These are phyloP conservation scores for Hassar affinis DNA, from an alignment of 2,113 vertebrate species.

Conservation along the genomic window DNA sequence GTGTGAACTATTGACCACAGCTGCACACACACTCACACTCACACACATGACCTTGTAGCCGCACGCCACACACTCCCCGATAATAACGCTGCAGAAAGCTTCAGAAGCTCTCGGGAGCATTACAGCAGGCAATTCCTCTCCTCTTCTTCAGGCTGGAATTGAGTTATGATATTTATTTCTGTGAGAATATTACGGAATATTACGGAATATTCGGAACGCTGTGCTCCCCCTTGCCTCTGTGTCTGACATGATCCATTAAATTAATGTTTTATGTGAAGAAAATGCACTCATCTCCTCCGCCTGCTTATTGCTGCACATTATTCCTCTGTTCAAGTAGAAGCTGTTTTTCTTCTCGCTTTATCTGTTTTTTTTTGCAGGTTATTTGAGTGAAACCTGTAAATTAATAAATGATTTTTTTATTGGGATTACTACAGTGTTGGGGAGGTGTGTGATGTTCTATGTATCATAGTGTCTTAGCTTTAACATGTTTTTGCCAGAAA, in stretches of 20 bases:
- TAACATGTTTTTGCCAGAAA: no score
- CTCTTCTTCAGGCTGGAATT: constrained; percentile 12
- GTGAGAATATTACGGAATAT: constrained; percentile 47
- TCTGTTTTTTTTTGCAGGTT: background rate
- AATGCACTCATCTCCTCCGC: constrained; percentile 31
- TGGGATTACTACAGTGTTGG: no score
- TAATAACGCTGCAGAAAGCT: background rate
- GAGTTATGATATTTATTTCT: constrained; percentile 44
- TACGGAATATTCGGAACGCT: constrained; percentile 41
- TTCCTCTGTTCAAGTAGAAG: background rate
- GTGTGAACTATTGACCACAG: no score
- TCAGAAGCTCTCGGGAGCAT: constrained; percentile 4
- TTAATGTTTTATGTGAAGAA: constrained; percentile 63
- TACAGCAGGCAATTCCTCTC: constrained; percentile 18
- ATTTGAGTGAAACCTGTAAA: background rate
- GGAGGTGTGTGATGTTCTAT: no score
- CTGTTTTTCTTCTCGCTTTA: background rate
- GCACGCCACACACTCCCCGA: constrained; percentile 3
- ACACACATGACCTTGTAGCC: background rate
- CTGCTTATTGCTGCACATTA: background rate
- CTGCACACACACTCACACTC: background rate
- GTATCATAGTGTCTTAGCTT: no score
- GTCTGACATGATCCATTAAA: constrained; percentile 62
- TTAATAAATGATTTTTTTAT: background rate
- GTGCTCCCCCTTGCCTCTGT: constrained; percentile 49